These are phyloP conservation scores for Indicator maculatus DNA, from an alignment of 2,113 vertebrate genomes.

Conservation along the genomic window DNA sequence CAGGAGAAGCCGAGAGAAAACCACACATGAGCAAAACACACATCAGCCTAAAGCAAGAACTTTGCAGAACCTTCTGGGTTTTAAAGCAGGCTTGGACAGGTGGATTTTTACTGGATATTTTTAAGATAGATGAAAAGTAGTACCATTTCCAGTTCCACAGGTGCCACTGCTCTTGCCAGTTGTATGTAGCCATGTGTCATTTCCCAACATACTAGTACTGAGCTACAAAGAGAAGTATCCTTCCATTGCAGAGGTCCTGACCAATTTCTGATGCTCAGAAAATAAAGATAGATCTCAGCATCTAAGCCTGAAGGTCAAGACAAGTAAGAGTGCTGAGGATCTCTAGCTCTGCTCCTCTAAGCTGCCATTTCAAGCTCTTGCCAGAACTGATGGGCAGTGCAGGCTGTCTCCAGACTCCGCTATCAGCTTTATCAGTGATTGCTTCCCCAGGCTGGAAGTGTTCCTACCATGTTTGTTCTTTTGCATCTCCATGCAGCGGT, in stretches of 20 bases:
- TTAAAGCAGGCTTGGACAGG: background rate
- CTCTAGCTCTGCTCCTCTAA: background rate
- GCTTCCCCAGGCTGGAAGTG: background rate
- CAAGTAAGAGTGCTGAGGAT: background rate
- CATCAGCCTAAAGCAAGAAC: background rate
- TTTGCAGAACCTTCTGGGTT: background rate
- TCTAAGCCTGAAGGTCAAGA: background rate
- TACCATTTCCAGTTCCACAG: background rate
- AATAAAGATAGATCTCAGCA: background rate
- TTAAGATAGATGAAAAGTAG: too few species aligned
- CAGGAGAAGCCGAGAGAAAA: background rate
- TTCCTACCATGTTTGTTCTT: conserved; percentile 87
- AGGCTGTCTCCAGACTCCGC: background rate
- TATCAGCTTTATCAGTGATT: background rate
- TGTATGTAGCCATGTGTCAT: background rate
- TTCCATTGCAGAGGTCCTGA: background rate
- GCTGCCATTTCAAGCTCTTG: background rate
- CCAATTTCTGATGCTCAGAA: background rate
- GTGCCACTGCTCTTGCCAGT: background rate
- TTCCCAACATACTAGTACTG: background rate
- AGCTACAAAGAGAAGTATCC: background rate
- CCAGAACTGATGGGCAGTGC: background rate
- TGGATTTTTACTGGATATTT: background rate
- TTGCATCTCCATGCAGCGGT: conserved; percentile 94
- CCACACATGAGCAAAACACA: background rate